These are phyloP conservation scores for Nesidiocoris tenuis DNA, from an alignment of 2,888 invertebrate species.

Conservation along the genomic window DNA sequence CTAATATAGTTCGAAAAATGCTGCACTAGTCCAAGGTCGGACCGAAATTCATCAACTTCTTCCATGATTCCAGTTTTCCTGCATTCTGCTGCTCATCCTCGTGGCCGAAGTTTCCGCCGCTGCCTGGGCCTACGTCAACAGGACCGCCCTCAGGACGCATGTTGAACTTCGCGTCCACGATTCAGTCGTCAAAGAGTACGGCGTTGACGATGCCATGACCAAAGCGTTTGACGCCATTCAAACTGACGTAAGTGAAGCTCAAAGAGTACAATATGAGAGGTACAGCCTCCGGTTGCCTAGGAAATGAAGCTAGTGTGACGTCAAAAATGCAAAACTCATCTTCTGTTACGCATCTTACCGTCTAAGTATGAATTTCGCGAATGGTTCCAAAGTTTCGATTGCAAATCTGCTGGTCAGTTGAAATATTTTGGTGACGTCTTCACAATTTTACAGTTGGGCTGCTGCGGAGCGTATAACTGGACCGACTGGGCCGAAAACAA, in stretches of 20 bases:
- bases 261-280: too few relatives aligned
- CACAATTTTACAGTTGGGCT: constrained; percentile 59
- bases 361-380: too few relatives aligned
- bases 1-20: too few relatives aligned
- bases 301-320: too few relatives aligned
- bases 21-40: too few relatives aligned
- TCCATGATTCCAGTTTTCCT: constrained; percentile 74
- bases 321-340: too few relatives aligned
- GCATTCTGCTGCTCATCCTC: constrained; percentile 72
- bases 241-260: constrained; percentile 57
- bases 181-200: constrained; percentile 66
- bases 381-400: too few relatives aligned
- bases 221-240: constrained; percentile 68
- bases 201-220: constrained; percentile 59
- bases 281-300: too few relatives aligned
- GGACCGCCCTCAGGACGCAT: constrained; percentile 65
- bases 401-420: too few relatives aligned
- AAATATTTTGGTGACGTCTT: too few relatives aligned
- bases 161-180: constrained; percentile 64
- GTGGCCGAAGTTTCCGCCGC: constrained; percentile 76
- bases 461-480: constrained; percentile 75
- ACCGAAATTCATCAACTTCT: too few relatives aligned
- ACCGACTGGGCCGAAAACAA: constrained; percentile 69
- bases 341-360: too few relatives aligned
- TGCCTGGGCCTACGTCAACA: constrained; percentile 73